A percentile compares a stretch with the other conserved stretches of the same genome.
phyloP scores from a whole-genome alignment of 2,888 invertebrate genomes.

The Nymphalis c-album region DNA sequence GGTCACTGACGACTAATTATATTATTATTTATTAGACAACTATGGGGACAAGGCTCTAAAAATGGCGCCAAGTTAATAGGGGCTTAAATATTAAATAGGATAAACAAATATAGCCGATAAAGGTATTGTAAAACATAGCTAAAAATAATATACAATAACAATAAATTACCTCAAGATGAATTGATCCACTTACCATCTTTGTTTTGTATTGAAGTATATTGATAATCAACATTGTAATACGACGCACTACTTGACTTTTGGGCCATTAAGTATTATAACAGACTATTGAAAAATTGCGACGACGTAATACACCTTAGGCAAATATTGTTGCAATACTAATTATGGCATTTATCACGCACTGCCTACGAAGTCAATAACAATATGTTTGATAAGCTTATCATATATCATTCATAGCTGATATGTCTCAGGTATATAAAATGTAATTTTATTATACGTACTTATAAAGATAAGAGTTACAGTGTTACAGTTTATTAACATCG shows the following conservation, averaged over 20 bases:
- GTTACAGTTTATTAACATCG: neutral
- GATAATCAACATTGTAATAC: constrained; percentile 68
- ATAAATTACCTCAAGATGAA: neutral
- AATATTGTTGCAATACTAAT: neutral
- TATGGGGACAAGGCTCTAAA: too few species aligned
- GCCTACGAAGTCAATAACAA: constrained; percentile 30
- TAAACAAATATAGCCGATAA: too few species aligned
- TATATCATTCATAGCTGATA: constrained; percentile 22
- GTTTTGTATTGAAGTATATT: constrained; percentile 62
- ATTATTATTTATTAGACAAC: too few species aligned
- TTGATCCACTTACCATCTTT: constrained; percentile 61
- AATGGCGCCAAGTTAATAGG: too few species aligned
- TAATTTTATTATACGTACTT: neutral
- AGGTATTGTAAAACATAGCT: too few species aligned
- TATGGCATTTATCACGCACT: constrained; percentile 16
- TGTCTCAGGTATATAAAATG: constrained; percentile 16
- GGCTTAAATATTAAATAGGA: too few species aligned
- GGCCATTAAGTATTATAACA: constrained; percentile 49
- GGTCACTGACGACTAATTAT: too few species aligned
- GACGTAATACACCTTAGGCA: neutral
- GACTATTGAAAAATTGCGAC: constrained; percentile 35
- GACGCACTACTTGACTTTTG: constrained; percentile 58
- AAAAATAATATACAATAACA: too few species aligned
- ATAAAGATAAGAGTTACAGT: constrained; percentile 7
- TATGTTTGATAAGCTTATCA: constrained; percentile 42